These are phyloP conservation scores for Ditula angustiorana DNA, from an alignment of 2,888 invertebrate genomes.

Conservation along the genomic window DNA sequence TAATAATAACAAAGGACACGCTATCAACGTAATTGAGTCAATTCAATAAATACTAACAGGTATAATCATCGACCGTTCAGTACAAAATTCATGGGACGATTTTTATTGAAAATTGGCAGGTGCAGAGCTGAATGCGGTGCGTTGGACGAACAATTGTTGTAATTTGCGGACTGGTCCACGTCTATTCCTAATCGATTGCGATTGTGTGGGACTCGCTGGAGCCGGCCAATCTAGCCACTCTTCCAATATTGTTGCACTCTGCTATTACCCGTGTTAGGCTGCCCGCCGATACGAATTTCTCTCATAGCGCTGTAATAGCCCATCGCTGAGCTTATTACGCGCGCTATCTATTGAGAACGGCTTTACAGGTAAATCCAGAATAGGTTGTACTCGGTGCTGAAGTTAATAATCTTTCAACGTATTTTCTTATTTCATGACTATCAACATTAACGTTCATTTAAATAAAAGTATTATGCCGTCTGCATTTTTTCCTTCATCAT, in stretches of 20 bases:
- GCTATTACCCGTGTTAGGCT: conserved; percentile 65
- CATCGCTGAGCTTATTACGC: conserved; percentile 82
- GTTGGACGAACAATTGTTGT: conserved; percentile 62
- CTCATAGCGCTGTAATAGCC: conserved; percentile 77
- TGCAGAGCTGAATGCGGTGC: conserved; percentile 44
- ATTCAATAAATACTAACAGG: conserved; percentile 16
- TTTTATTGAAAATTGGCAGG: conserved; percentile 39
- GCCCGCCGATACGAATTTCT: conserved; percentile 74
- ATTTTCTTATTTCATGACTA: conserved; percentile 64
- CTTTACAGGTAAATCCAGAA: conserved; percentile 82
- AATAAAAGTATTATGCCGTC: conserved; percentile 16
- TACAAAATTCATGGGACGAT: conserved; percentile 21
- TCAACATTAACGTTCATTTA: conserved; percentile 52
- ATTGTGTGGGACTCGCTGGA: conserved; percentile 61
- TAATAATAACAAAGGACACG: background rate
- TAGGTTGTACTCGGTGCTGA: conserved; percentile 75
- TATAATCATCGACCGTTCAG: conserved; percentile 7
- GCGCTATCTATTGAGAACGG: conserved; percentile 83
- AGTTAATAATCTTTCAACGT: conserved; percentile 70
- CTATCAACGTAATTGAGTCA: background rate
- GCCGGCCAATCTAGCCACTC: conserved; percentile 58
- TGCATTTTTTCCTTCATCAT: conserved; percentile 3
- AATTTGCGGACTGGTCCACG: conserved; percentile 67
- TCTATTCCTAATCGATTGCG: conserved; percentile 73
- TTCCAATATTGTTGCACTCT: conserved; percentile 71